These are phyloP conservation scores for Anthonomus grandis DNA, from an alignment of 1,140 invertebrate species.

Conservation along the genomic window DNA sequence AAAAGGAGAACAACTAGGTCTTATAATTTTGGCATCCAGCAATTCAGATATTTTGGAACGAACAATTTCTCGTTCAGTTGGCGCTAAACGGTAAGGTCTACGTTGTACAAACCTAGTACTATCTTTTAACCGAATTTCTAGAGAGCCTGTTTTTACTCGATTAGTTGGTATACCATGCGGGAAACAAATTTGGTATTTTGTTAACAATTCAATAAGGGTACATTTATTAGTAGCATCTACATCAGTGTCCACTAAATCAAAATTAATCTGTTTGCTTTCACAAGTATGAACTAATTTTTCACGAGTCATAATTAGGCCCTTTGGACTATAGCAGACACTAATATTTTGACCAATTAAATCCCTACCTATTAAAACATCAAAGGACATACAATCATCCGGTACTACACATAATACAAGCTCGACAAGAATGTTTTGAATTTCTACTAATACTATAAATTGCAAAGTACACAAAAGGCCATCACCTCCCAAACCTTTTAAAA, in stretches of 20 bases:
- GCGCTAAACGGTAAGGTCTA: background rate
- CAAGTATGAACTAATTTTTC: no score
- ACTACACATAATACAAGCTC: no score
- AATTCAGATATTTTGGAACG: background rate
- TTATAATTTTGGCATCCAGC: background rate
- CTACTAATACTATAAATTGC: no score
- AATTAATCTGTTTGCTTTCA: background rate
- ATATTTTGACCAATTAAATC: no score
- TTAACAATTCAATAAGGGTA: no score
- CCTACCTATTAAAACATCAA: no score
- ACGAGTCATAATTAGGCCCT: no score
- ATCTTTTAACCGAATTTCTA: slow-evolving; percentile 16
- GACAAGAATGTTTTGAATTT: no score
- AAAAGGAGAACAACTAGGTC: slow-evolving; percentile 5
- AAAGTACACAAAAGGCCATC: no score
- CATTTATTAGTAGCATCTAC: background rate
- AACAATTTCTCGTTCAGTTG: background rate
- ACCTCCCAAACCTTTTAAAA: no score
- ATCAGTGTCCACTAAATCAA: background rate
- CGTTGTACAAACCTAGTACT: background rate
- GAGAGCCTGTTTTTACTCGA: background rate
- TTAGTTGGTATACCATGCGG: background rate
- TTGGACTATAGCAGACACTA: no score
- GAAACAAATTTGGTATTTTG: background rate
- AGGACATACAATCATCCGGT: no score